phyloP scores from a whole-genome alignment of 1,140 invertebrate genomes.

The Sesamia nonagrioides region DNA sequence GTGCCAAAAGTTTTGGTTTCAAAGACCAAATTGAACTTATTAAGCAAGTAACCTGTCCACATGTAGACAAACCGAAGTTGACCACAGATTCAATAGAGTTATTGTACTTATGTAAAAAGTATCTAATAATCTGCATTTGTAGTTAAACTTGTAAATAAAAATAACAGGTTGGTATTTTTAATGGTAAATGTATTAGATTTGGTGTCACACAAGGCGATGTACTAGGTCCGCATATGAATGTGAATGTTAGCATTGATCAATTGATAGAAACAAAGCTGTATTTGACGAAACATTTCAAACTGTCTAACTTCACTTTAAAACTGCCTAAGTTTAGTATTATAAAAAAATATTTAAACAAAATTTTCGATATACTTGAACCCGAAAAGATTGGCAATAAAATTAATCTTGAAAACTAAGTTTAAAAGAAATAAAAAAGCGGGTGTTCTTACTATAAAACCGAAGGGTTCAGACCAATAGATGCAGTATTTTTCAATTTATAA shows the following conservation, averaged over 20 bases:
- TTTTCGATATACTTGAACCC: too few relatives aligned
- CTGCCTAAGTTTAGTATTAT: too few relatives aligned
- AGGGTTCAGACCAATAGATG: too few relatives aligned
- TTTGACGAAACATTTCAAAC: conserved; percentile 25
- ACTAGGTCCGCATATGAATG: conserved; percentile 47
- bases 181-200: conserved; percentile 54
- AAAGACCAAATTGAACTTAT: too few relatives aligned
- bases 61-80: too few relatives aligned
- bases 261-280: conserved; percentile 41
- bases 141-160: conserved; percentile 34
- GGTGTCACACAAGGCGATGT: conserved; percentile 55
- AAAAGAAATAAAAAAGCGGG: too few relatives aligned
- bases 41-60: too few relatives aligned
- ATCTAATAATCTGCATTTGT: conserved; percentile 4
- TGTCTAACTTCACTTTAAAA: background rate
- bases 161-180: conserved; percentile 39
- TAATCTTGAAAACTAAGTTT: too few relatives aligned
- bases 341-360: background rate
- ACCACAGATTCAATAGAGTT: background rate
- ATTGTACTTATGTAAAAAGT: background rate
- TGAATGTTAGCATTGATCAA: conserved; percentile 42
- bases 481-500: background rate
- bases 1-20: too few relatives aligned
- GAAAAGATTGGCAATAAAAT: background rate
- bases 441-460: too few relatives aligned